phyloP scores from a whole-genome alignment of 2,113 vertebrate genomes.

The Panurus biarmicus region DNA sequence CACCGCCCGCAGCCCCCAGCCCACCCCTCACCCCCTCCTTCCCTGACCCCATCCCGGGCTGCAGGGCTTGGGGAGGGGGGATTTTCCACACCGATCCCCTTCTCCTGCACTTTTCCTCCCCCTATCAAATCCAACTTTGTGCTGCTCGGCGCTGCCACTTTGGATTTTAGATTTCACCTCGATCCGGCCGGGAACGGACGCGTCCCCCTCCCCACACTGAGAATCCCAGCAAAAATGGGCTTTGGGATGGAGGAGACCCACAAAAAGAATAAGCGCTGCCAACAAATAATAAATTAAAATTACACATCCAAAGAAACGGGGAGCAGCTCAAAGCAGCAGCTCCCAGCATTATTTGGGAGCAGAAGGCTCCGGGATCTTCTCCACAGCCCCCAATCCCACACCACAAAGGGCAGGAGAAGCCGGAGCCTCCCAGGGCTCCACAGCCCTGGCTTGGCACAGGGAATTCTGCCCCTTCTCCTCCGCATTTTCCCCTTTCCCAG shows the following conservation, averaged over 20 bases:
- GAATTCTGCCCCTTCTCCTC: background rate
- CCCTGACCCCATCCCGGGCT: background rate
- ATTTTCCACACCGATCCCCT: background rate
- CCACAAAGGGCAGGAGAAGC: constrained; percentile 26
- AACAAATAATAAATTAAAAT: background rate
- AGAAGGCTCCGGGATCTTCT: background rate
- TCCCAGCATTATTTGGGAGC: background rate
- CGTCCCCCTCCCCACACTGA: background rate
- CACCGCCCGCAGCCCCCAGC: background rate
- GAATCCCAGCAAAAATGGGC: background rate
- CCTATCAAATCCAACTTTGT: background rate
- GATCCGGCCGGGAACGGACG: background rate
- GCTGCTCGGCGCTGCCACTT: background rate
- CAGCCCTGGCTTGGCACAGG: background rate
- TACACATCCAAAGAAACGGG: background rate
- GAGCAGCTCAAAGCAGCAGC: background rate
- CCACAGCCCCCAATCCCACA: background rate
- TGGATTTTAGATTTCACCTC: too few species aligned
- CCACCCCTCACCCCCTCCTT: background rate
- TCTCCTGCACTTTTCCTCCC: background rate
- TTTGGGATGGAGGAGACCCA: background rate
- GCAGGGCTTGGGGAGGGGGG: background rate
- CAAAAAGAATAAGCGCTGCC: background rate
- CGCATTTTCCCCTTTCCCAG: background rate
- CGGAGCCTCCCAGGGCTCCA: background rate